Conservation (phyloP, 2,888 invertebrate genomes). For the Habroteleia sp. region DNA sequence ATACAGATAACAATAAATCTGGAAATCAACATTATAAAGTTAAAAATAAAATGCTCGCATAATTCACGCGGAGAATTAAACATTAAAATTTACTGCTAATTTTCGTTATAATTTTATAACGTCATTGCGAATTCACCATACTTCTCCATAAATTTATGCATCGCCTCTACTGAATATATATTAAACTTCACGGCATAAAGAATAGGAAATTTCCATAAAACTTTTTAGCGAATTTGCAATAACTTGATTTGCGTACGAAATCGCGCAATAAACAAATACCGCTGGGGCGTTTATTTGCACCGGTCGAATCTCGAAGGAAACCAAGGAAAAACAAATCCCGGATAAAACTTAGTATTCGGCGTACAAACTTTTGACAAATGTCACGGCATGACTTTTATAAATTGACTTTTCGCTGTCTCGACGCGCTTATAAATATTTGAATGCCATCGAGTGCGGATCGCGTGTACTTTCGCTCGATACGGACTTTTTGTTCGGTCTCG, state of each 20-base stretch:
- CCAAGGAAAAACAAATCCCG: slow-evolving; percentile 13
- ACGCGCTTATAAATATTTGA: slow-evolving; percentile 40
- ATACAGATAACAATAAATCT: too few species aligned
- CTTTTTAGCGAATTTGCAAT: not conserved
- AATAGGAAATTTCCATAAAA: not conserved
- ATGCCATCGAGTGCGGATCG: slow-evolving; percentile 28
- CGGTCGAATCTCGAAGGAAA: slow-evolving; percentile 5
- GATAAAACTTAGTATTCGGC: slow-evolving; percentile 20
- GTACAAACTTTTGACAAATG: slow-evolving; percentile 34
- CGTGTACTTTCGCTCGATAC: slow-evolving; percentile 38
- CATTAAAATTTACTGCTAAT: too few species aligned
- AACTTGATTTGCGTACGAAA: not conserved
- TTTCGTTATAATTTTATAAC: not conserved
- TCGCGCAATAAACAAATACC: slow-evolving; percentile 7
- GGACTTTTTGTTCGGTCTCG: slow-evolving; percentile 42
- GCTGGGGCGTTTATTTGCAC: slow-evolving; percentile 4
- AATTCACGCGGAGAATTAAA: too few species aligned
- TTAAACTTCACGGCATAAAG: not conserved
- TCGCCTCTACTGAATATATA: not conserved
- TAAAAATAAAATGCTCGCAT: too few species aligned
- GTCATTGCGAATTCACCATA: too few species aligned
- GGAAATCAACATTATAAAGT: too few species aligned
- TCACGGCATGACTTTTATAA: slow-evolving; percentile 37
- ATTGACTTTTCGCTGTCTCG: slow-evolving; percentile 27
- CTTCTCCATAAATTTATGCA: not conserved